Base-by-base conservation (phyloP, 2,113 vertebrate species). In the Thunnus maccoyii region DNA sequence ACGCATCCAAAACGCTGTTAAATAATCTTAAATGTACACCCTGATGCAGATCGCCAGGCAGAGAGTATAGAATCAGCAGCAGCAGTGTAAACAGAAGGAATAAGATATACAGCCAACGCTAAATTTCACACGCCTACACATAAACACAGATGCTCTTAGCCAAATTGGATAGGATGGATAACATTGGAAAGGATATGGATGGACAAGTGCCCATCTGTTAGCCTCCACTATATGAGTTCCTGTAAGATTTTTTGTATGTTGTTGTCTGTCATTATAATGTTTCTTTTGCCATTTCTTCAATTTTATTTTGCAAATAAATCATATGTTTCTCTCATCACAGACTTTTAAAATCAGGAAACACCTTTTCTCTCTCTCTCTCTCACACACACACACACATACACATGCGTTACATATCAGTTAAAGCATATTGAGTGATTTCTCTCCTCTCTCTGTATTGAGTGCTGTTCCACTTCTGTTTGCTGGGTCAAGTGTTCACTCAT, bases 401-500 rank as follows among this genome's bases (percentile, higher is more conserved):
- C 25, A 52, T 8, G 2, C 15, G 27, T 12, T 17, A 60, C 14
- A 68, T 0, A 9, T 79, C 64, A 36, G 12, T 56, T 51, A 44
- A 5, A 1, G 36, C 36, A 41, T 6, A 61, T 1, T 50, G 58
- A 67, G 25, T 25, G 32, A 32, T 62, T 55, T 57, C 10, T 55
- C 25, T 63, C n/a, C 15, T 27, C 56, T 57, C 22, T 76, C n/a
- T 46, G 65, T n/a, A 70, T 60, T 41, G 71, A 86, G 3, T 72
- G 68, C 52, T 48, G 54, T 13, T 76, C 27, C 60, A 60, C 14
- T 65, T 75, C 41, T 88, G 1, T 82, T 75, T 54, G 52, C 55
- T 27, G 75, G 51, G 44, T 86, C 69, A 86, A 84, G 68, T 71
- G 76, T 65, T 78, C 30, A 4, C 9, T 87, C 44, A 20, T 80